Evolutionary conservation across 2,888 invertebrate genomes (phyloP), one percentile per base, ranked within the genome.

Genomic region (Diogma glabrata): DNA sequence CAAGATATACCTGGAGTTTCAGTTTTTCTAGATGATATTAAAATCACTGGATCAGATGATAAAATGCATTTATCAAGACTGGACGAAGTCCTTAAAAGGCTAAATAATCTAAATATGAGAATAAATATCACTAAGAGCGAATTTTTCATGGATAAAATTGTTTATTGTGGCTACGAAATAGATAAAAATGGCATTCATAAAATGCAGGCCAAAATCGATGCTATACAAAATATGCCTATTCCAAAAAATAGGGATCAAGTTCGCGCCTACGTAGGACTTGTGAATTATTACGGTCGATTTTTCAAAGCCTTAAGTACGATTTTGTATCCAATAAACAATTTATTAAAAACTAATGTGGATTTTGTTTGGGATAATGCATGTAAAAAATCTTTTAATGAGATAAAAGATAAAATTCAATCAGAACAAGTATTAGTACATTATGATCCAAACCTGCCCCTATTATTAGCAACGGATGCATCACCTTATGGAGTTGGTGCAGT

Each of bases 261-360:
- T 6, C 51, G 60, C 10, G 52, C 61, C 8, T 61, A 64, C 52
- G 23, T 64, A 12, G 63, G 61, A 14, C 53, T 64, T 14, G 55
- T 60, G 12, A 61, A 62, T 54, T 67, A 64, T 55, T 64, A 67
- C 51, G 60, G 59, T 4, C 54, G 60, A 33, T 66, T 65, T 51
- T 52, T 66, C 2, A 51, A 58, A 56, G 59, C 64, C 49, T 51
- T 60, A 43, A 59, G 61, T 19, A 54, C 57, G 5, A 52, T 62
- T 17, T 14, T 63, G 10, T 56, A 59, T 50, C 63, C 61, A 8
- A 38, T 64, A 20, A 57, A 62, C 49, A 56, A 59, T 16, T 53
- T 65, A 46, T 48, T 63, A 19, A 51, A 55, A 14, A 56, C 60
- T n/a, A 36, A 57, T 4, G 54, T 53, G 9, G 46, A 54, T 36